Conservation (phyloP, 1,140 invertebrate species). For the Penaeus japonicus region DNA sequence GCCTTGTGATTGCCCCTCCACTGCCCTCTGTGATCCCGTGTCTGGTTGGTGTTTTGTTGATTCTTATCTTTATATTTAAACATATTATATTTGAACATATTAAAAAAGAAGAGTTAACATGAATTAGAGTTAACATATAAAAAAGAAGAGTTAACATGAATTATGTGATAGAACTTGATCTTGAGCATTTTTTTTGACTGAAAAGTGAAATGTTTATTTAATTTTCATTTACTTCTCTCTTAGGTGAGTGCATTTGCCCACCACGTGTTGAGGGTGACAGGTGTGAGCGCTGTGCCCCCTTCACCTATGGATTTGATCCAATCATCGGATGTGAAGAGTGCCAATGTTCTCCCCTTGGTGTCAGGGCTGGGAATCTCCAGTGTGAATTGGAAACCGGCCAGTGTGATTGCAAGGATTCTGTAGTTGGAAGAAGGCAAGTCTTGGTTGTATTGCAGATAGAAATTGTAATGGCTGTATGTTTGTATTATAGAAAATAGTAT, state of each 20-base stretch:
- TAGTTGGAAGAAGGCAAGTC: conserved; percentile 52
- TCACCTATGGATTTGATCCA: conserved; percentile 93
- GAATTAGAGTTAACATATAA: too few relatives aligned
- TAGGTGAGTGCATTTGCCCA: conserved; percentile 72
- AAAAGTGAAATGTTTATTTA: not conserved
- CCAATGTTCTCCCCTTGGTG: conserved; percentile 85
- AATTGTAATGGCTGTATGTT: not conserved
- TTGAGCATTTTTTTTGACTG: not conserved
- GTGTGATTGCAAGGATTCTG: conserved; percentile 70
- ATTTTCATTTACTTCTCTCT: conserved; percentile 12
- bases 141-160: too few relatives aligned
- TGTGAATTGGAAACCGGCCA: conserved; percentile 88
- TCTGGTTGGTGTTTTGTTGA: conserved; percentile 66
- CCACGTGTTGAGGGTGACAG: conserved; percentile 71
- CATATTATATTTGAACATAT: too few relatives aligned
- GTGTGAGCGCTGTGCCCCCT: conserved; percentile 87
- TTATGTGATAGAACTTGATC: not conserved
- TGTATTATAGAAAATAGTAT: not conserved
- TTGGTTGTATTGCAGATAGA: not conserved
- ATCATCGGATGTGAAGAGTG: conserved; percentile 96
- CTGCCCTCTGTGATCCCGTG: conserved; percentile 79
- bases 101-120: too few relatives aligned
- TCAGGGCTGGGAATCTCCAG: conserved; percentile 78
- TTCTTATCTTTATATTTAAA: not conserved
- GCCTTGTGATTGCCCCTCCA: conserved; percentile 84